Conservation (phyloP, 37 sponge, comb jelly and placozoan species). For the Hexactinellida sp. region DNA sequence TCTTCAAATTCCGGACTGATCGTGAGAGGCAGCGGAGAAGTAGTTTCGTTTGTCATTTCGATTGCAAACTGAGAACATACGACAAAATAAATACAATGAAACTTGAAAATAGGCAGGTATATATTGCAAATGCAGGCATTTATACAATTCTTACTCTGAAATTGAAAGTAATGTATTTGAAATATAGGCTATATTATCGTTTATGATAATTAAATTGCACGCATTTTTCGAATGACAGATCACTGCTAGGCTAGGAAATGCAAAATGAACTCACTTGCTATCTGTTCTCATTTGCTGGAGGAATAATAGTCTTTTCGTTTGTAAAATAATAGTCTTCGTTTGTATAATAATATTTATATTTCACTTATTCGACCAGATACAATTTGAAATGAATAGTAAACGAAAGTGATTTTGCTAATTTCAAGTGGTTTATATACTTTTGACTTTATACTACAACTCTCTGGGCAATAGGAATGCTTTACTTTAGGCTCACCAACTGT, state of each 20-base stretch:
- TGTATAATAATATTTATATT: no score
- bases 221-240: no score
- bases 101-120: neutral
- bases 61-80: neutral
- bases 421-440: conserved; percentile 10
- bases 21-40: neutral
- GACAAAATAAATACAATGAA: neutral
- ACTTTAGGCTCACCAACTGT: conserved; percentile 10
- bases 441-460: neutral
- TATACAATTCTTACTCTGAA: neutral
- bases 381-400: neutral
- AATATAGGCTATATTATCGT: neutral
- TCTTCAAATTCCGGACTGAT: neutral
- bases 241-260: no score
- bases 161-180: neutral
- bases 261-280: no score
- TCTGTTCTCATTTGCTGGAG: no score
- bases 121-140: neutral
- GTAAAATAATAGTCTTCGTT: no score
- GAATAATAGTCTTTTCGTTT: no score
- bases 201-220: neutral
- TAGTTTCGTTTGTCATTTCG: neutral
- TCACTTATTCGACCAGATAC: neutral
- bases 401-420: neutral
- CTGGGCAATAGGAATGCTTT: neutral